Percentiles rank a stretch among this genome's conserved stretches.
Evolutionary conservation across 2,888 invertebrate species (phyloP).

Genomic region (Eubasilissa splendida): DNA sequence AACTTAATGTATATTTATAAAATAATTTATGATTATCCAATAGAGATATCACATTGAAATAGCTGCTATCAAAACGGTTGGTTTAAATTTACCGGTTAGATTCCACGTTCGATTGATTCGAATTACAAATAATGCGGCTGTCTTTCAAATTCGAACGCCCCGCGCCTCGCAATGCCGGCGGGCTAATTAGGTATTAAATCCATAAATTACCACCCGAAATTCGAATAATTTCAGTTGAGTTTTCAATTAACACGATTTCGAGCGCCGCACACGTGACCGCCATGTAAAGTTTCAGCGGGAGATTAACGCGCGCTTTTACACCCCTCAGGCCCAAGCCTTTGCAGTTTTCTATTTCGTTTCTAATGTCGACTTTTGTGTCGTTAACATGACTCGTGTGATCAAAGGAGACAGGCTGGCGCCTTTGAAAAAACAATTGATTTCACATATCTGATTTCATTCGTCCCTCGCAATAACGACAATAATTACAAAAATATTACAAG

Average conservation of each 20-base stretch:
- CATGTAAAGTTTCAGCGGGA: conserved; percentile 7
- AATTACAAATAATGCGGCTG: too few relatives aligned
- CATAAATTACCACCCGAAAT: conserved; percentile 12
- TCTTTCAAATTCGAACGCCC: too few relatives aligned
- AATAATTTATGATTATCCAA: too few relatives aligned
- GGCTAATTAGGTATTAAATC: conserved; percentile 9
- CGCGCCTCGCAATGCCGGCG: too few relatives aligned
- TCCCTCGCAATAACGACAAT: not conserved
- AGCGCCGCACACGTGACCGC: conserved; percentile 41
- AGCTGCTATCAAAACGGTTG: too few relatives aligned
- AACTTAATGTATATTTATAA: too few relatives aligned
- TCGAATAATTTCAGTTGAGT: conserved; percentile 40
- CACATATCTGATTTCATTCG: not conserved
- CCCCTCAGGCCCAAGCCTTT: not conserved
- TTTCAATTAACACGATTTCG: conserved; percentile 45
- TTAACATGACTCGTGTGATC: too few relatives aligned
- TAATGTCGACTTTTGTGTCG: too few relatives aligned
- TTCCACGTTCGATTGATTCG: too few relatives aligned
- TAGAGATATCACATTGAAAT: too few relatives aligned
- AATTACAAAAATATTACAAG: not conserved
- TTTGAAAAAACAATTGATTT: not conserved
- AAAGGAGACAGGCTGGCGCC: not conserved
- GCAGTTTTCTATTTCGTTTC: not conserved
- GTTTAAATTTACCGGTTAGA: too few relatives aligned
- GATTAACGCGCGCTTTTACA: not conserved